Evolutionary conservation across 2,797 vertebrate genomes (phyloP).

Genomic region (Macrochelys suwanniensis): DNA sequence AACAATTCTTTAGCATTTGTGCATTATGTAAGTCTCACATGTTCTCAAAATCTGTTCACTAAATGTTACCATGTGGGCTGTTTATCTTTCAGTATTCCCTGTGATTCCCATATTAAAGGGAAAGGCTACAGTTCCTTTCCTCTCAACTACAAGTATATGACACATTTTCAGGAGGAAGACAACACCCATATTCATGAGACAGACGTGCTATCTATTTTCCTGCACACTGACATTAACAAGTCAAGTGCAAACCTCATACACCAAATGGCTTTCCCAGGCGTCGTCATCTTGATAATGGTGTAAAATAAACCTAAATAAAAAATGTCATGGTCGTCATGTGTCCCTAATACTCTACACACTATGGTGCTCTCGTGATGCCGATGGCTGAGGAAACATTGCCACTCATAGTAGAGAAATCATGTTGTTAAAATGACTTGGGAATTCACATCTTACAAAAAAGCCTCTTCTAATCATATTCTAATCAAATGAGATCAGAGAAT

Average conservation of each 20-base stretch:
- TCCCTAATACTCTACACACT: background rate
- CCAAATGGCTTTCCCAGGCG: background rate
- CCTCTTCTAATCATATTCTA: accelerated
- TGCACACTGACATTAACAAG: background rate
- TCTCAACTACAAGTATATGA: background rate
- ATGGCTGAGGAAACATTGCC: background rate
- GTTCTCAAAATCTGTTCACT: background rate
- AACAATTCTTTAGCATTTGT: conserved; percentile 3
- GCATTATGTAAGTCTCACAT: conserved; percentile 24
- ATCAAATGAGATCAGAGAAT: background rate
- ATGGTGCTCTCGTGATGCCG: background rate
- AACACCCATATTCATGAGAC: background rate
- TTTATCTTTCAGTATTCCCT: background rate
- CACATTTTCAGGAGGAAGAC: background rate
- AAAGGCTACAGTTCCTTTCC: background rate
- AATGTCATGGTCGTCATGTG: accelerated
- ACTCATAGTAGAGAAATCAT: background rate
- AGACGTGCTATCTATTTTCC: background rate
- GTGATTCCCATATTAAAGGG: background rate
- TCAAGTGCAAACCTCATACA: background rate
- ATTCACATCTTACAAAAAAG: background rate
- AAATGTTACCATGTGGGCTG: background rate
- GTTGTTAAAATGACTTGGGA: background rate
- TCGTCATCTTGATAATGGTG: background rate
- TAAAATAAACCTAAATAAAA: background rate